phyloP scores from a whole-genome alignment of 2,888 invertebrate genomes.

The Sphinx pinastri region DNA sequence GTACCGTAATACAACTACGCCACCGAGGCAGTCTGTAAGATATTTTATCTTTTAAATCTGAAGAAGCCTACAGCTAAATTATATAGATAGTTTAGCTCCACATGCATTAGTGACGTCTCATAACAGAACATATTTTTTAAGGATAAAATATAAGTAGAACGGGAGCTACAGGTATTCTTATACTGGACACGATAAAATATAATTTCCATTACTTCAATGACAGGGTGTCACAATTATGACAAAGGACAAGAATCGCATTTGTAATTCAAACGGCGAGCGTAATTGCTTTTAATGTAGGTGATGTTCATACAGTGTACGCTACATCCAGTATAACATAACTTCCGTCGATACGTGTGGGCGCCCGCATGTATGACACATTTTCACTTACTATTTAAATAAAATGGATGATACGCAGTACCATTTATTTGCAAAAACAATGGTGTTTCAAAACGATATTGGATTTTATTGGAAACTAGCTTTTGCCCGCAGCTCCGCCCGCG shows the following conservation, averaged over 20 bases:
- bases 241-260: slow-evolving; percentile 38
- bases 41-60: no score
- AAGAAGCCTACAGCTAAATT: no score
- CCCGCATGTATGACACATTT: slow-evolving; percentile 61
- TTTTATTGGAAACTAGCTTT: neutral
- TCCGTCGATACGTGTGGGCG: slow-evolving; percentile 72
- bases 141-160: no score
- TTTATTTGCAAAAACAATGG: slow-evolving; percentile 16
- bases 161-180: no score
- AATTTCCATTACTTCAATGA: neutral
- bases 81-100: no score
- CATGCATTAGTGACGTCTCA: no score
- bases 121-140: no score
- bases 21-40: no score
- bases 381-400: slow-evolving; percentile 15
- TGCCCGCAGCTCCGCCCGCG: no score
- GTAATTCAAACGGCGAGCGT: slow-evolving; percentile 60
- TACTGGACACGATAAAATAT: no score
- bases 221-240: neutral
- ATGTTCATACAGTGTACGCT: slow-evolving; percentile 43
- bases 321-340: slow-evolving; percentile 68
- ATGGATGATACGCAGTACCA: slow-evolving; percentile 4
- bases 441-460: neutral
- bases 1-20: no score
- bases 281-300: slow-evolving; percentile 63